These are phyloP conservation scores for Carabus problematicus DNA, from an alignment of 2,888 invertebrate genomes.

Conservation along the genomic window DNA sequence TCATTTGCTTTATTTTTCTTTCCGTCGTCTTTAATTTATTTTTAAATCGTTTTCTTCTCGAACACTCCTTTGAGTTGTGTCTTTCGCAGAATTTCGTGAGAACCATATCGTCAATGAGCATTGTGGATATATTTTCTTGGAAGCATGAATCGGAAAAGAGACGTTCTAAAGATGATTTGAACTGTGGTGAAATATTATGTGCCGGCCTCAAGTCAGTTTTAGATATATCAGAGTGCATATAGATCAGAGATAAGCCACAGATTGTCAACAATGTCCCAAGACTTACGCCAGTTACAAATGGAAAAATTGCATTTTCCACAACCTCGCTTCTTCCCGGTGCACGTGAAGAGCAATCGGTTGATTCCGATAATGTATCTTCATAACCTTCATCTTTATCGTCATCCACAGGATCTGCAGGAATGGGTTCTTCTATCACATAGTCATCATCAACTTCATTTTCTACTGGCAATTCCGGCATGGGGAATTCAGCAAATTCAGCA, in stretches of 20 bases:
- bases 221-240: not conserved
- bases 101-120: no score
- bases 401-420: not conserved
- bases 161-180: no score
- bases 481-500: no score
- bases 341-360: no score
- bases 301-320: constrained; percentile 14
- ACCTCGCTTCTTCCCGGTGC: not conserved
- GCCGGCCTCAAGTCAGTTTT: no score
- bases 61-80: no score
- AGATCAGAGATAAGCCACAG: constrained; percentile 28
- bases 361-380: not conserved
- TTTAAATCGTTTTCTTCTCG: no score
- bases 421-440: not conserved
- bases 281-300: constrained; percentile 22
- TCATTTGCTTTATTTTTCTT: constrained; percentile 17
- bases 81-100: no score
- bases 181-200: no score
- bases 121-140: no score
- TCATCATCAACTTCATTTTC: constrained; percentile 10
- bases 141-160: no score
- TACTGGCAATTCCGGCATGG: no score
- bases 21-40: not conserved
- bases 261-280: constrained; percentile 32
- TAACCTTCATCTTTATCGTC: not conserved